Conservation (phyloP, 2,888 invertebrate genomes). For the Tetramorium bicarinatum region DNA sequence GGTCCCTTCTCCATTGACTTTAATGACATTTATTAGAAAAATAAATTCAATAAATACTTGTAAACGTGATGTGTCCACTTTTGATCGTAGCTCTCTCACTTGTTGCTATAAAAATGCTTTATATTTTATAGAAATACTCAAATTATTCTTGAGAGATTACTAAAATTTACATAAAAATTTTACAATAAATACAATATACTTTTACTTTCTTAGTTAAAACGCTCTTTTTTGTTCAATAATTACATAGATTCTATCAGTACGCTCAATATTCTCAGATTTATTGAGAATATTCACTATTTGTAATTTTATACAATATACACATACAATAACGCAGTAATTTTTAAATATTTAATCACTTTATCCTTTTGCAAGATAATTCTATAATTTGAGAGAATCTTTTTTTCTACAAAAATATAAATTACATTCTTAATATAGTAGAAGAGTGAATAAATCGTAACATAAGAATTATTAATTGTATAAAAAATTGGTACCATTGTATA, state of each 20-base stretch:
- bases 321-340: background rate
- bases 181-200: slow-evolving; percentile 15
- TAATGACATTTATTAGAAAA: slow-evolving; percentile 28
- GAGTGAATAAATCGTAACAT: background rate
- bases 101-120: slow-evolving; percentile 43
- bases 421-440: background rate
- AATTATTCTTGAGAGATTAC: slow-evolving; percentile 7
- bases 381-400: background rate
- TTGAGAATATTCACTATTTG: background rate
- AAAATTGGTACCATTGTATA: background rate
- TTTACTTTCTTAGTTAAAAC: background rate
- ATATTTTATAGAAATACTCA: slow-evolving; percentile 54
- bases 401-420: slow-evolving; percentile 7
- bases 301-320: slow-evolving; percentile 52
- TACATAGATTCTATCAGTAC: background rate
- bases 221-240: background rate
- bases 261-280: background rate
- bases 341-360: background rate
- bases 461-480: background rate
- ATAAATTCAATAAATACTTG: slow-evolving; percentile 42
- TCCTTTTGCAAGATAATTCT: background rate
- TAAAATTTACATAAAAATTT: slow-evolving; percentile 27
- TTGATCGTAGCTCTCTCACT: slow-evolving; percentile 5
- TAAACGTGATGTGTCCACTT: background rate
- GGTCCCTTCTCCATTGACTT: slow-evolving; percentile 33